Conservation (phyloP, 2,113 vertebrate species). For the Channa maculata region DNA sequence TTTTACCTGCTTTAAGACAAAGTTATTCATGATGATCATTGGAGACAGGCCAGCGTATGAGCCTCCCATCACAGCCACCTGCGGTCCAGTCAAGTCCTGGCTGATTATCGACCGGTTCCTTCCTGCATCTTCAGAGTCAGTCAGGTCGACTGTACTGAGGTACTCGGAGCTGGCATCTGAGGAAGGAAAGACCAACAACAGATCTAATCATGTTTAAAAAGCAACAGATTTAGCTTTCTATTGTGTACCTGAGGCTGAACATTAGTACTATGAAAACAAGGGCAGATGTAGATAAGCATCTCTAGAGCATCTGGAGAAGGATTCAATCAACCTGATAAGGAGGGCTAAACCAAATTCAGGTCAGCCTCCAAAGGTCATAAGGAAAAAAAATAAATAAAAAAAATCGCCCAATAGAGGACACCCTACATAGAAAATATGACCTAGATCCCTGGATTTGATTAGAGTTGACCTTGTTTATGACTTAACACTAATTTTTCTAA, state of each 20-base stretch:
- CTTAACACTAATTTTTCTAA: not conserved
- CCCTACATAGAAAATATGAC: constrained; percentile 49
- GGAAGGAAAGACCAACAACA: constrained; percentile 37
- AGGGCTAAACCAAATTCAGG: constrained; percentile 44
- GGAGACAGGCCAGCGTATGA: constrained; percentile 84
- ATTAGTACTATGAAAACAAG: constrained; percentile 33
- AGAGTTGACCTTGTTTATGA: constrained; percentile 23
- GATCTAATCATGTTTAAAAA: constrained; percentile 23
- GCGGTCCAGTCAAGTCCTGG: constrained; percentile 67
- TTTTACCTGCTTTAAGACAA: constrained; percentile 89
- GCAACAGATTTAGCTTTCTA: constrained; percentile 5
- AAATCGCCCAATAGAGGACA: constrained; percentile 19
- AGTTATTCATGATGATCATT: constrained; percentile 93
- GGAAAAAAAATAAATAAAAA: not conserved
- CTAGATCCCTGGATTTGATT: constrained; percentile 61
- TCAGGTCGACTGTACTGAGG: constrained; percentile 87
- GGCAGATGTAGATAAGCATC: constrained; percentile 44
- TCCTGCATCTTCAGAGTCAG: constrained; percentile 86
- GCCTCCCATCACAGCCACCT: constrained; percentile 74
- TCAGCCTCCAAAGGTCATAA: constrained; percentile 33
- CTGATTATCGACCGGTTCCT: constrained; percentile 69
- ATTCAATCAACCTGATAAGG: constrained; percentile 43
- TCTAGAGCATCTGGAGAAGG: constrained; percentile 16
- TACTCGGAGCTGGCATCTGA: constrained; percentile 91
- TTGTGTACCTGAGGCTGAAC: constrained; percentile 5